Evolutionary conservation across 2,113 vertebrate species (phyloP).

Genomic region (Lasiurus cinereus): DNA sequence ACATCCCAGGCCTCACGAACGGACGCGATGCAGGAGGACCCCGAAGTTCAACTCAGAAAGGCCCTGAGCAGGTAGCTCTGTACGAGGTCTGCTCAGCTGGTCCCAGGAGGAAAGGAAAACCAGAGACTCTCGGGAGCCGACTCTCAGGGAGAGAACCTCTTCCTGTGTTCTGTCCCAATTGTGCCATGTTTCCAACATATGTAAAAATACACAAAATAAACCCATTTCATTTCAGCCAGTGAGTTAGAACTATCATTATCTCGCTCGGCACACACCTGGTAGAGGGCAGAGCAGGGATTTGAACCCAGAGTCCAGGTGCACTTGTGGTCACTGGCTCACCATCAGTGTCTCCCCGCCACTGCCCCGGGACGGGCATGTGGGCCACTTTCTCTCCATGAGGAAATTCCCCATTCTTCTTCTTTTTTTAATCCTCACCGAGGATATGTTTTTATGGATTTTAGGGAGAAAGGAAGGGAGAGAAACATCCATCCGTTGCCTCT

Average conservation of each 20-base stretch:
- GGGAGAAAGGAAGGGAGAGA: too few relatives aligned
- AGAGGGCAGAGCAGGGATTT: background rate
- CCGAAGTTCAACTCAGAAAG: background rate
- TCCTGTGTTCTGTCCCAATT: background rate
- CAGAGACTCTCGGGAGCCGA: too few relatives aligned
- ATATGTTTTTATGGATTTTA: too few relatives aligned
- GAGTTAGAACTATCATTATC: background rate
- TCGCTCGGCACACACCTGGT: background rate
- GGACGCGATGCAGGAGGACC: too few relatives aligned
- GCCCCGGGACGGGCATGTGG: accelerated
- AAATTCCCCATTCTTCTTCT: background rate
- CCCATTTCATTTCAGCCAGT: background rate
- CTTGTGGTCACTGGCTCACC: accelerated
- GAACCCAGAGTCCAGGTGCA: background rate
- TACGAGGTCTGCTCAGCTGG: accelerated
- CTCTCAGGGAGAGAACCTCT: too few relatives aligned
- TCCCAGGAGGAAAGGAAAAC: background rate
- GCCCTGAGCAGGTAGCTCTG: accelerated
- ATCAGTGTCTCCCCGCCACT: too few relatives aligned
- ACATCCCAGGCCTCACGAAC: background rate
- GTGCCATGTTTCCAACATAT: background rate
- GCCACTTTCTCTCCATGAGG: background rate
- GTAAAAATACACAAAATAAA: background rate
- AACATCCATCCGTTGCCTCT: too few relatives aligned
- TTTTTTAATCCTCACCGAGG: too few relatives aligned